A percentile compares a stretch with the other conserved stretches of the same genome.
These are phyloP conservation scores for Leptestheria dahalacensis DNA, from an alignment of 1,140 invertebrate species.

Conservation along the genomic window DNA sequence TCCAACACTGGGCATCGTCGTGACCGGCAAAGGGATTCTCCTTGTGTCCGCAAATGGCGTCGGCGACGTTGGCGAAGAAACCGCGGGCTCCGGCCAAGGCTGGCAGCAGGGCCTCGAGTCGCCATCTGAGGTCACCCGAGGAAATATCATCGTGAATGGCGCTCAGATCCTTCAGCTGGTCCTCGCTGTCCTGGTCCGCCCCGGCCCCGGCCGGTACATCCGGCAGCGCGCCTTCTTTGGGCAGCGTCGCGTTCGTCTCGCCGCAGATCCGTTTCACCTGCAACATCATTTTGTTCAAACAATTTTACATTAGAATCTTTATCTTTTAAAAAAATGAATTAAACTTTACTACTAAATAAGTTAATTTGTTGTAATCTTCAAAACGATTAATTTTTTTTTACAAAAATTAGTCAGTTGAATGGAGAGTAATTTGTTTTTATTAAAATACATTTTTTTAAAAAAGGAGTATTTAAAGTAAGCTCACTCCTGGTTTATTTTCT, in stretches of 20 bases:
- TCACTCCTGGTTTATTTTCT: no score
- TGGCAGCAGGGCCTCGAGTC: constrained; percentile 46
- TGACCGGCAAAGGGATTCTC: constrained; percentile 39
- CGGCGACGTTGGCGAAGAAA: constrained; percentile 50
- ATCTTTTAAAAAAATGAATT: not conserved
- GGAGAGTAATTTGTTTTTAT: no score
- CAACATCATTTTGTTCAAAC: no score
- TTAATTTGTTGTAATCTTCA: not conserved
- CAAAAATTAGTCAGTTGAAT: no score
- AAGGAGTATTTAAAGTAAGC: no score
- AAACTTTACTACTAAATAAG: not conserved
- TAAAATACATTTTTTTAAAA: no score
- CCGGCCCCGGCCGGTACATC: not conserved
- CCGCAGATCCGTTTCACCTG: constrained; percentile 9
- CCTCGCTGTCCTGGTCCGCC: constrained; percentile 5
- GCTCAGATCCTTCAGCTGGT: constrained; percentile 9
- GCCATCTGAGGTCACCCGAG: constrained; percentile 27
- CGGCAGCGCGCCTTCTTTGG: not conserved
- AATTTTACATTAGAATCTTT: not conserved
- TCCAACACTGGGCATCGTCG: constrained; percentile 48
- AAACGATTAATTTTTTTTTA: no score
- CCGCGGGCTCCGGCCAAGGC: constrained; percentile 47
- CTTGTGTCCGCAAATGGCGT: constrained; percentile 41
- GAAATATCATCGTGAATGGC: not conserved
- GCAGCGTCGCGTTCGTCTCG: not conserved